Evolutionary conservation across 2,888 invertebrate species (phyloP), one percentile per base, ranked within the genome.

Genomic region (Loripinus fragilis): DNA sequence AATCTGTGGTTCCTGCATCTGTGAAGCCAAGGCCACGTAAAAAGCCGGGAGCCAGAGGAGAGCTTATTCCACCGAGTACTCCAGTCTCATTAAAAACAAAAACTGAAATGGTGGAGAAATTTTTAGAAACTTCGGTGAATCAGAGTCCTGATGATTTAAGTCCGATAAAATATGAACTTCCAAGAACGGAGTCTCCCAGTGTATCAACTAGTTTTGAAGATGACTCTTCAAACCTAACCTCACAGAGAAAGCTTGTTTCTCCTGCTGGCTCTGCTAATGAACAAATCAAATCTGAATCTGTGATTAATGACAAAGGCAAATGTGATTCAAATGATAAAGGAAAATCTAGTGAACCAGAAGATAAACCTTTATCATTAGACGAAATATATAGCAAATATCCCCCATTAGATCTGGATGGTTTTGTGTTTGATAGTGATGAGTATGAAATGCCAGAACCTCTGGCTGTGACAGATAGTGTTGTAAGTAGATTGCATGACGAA

Each of bases 381-480:
- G 90, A 91, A 77, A 96, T 96, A 76, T 94, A 96, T 87, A 94
- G 95, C 33, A 94, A 95, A 89, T 94, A 96, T 88, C 96, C 96
- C 66, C 96, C 96, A 0, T 92, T 96, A 71, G 95, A 96, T 92
- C 93, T 93, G 81, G 94, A 95, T 89, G 93, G 94, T 90, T 95
- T 96, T 89, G 74, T 67, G 12, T 55, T 81, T 38, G 92, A 94
- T 73, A 93, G 92, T 89, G 91, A 92, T 72, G 89, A 90, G 67
- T 94, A 94, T 84, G 95, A 95, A 81, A 94, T 96, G 92, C 96
- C 74, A 95, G 84, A 95, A 72, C 75, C 74, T 35, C 52, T 73
- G 41, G 78, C 74, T 41, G 85, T 88, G 28, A 89, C 88, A 23
- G 91, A 91, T 17, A 88, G 86, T 48, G 85, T 83, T 74, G 87